Conservation (phyloP, 1,140 invertebrate genomes). For the Drosophila suzukii region DNA sequence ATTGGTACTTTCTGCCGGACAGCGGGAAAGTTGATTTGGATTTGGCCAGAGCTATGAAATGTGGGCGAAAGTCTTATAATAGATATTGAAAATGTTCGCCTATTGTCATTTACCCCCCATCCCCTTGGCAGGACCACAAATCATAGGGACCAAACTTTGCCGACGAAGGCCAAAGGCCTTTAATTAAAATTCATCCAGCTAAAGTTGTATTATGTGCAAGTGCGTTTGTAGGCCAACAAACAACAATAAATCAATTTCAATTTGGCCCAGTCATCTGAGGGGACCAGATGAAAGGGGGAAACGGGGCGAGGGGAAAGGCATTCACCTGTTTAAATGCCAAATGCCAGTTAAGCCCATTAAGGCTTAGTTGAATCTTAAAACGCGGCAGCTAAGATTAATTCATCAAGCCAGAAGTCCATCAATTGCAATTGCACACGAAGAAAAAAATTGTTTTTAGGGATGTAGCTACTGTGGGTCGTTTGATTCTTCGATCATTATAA, state of each 20-base stretch:
- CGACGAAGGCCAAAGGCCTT: slow-evolving; percentile 20
- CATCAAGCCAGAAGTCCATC: background rate
- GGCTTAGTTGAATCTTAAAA: slow-evolving; percentile 3
- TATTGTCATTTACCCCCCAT: background rate
- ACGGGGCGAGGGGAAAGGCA: background rate
- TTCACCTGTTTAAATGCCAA: slow-evolving; percentile 16
- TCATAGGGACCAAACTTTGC: slow-evolving; percentile 18
- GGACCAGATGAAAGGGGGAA: background rate
- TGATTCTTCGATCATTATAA: too few species aligned
- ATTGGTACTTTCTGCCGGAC: background rate
- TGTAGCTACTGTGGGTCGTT: too few species aligned
- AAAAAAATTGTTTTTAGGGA: background rate
- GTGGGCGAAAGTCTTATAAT: slow-evolving; percentile 1
- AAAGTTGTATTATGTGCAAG: slow-evolving; percentile 9
- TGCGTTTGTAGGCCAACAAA: slow-evolving; percentile 17
- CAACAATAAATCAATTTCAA: slow-evolving; percentile 29
- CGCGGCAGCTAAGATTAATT: slow-evolving; percentile 4
- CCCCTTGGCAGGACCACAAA: slow-evolving; percentile 8
- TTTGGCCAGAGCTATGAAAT: background rate
- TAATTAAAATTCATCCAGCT: slow-evolving; percentile 32
- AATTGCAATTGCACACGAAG: background rate
- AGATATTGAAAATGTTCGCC: slow-evolving; percentile 7
- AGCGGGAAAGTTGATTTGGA: background rate
- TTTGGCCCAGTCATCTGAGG: background rate
- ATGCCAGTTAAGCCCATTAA: slow-evolving; percentile 18